Conservation (phyloP, 2,113 vertebrate genomes). For the Cyphomyrus plagiostoma region DNA sequence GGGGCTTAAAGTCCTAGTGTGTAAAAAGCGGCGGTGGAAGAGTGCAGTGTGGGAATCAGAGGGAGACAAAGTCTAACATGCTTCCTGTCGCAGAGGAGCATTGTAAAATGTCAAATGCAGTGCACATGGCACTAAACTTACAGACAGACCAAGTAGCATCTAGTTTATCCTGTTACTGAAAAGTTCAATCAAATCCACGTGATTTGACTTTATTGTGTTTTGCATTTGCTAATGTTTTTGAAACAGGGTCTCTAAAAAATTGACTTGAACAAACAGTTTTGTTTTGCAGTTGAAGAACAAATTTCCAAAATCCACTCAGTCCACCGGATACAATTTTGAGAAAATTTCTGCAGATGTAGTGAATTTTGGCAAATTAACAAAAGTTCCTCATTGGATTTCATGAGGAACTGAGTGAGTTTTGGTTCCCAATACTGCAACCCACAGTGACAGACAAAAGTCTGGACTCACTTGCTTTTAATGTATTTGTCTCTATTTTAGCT, state of each 20-base stretch:
- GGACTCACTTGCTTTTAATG: background rate
- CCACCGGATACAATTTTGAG: background rate
- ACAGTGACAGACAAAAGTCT: background rate
- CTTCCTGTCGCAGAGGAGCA: background rate
- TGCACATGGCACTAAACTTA: background rate
- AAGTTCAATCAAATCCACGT: background rate
- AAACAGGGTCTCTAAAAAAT: background rate
- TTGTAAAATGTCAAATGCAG: background rate
- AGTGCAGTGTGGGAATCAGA: background rate
- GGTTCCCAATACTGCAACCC: background rate
- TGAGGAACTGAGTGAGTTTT: background rate
- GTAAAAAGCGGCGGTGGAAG: background rate
- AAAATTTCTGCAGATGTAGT: background rate
- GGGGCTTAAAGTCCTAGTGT: background rate
- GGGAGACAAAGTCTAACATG: background rate
- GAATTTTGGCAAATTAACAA: background rate
- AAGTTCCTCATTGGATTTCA: background rate
- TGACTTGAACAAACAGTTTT: background rate
- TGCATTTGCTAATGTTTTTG: background rate
- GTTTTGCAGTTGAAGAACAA: background rate
- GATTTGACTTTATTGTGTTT: background rate
- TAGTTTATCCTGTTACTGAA: background rate
- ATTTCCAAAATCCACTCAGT: background rate
- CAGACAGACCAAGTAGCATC: background rate
- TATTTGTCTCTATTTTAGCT: background rate